These are phyloP conservation scores for Anastatus disparis DNA, from an alignment of 1,140 invertebrate genomes.

Conservation along the genomic window DNA sequence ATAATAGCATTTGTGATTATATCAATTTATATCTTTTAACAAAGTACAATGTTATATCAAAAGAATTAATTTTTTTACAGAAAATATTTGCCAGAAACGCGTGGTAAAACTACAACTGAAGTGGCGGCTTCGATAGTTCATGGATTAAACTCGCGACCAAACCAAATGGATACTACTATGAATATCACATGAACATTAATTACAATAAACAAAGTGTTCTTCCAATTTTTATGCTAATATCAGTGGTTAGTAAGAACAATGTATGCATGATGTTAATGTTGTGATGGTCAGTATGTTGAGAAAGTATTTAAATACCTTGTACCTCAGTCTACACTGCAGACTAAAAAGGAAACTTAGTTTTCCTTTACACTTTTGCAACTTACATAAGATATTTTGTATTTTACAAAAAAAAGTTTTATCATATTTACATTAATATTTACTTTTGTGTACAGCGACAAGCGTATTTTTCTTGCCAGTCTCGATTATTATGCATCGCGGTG, in stretches of 20 bases:
- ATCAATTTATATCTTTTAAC: conserved; percentile 2
- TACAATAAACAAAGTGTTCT: neutral
- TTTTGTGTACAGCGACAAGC: neutral
- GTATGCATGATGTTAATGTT: no score
- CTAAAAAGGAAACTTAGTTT: neutral
- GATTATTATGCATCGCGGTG: neutral
- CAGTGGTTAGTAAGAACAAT: no score
- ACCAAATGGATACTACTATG: conserved; percentile 1
- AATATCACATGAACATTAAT: neutral
- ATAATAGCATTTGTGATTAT: conserved; percentile 45
- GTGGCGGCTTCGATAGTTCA: conserved; percentile 62
- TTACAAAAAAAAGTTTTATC: neutral
- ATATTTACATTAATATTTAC: neutral
- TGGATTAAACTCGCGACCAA: conserved; percentile 55
- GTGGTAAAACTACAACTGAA: conserved; percentile 72
- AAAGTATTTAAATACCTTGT: conserved; percentile 25
- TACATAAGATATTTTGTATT: neutral
- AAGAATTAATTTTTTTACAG: conserved; percentile 55
- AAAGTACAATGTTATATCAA: conserved; percentile 4
- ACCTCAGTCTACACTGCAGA: neutral
- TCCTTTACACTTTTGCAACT: conserved; percentile 3
- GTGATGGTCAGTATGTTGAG: conserved; percentile 16
- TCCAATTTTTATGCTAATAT: no score
- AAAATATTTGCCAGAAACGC: conserved; percentile 78
- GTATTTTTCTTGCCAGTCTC: no score